Conservation (phyloP, 2,888 invertebrate species). For the Tortrix viridana region DNA sequence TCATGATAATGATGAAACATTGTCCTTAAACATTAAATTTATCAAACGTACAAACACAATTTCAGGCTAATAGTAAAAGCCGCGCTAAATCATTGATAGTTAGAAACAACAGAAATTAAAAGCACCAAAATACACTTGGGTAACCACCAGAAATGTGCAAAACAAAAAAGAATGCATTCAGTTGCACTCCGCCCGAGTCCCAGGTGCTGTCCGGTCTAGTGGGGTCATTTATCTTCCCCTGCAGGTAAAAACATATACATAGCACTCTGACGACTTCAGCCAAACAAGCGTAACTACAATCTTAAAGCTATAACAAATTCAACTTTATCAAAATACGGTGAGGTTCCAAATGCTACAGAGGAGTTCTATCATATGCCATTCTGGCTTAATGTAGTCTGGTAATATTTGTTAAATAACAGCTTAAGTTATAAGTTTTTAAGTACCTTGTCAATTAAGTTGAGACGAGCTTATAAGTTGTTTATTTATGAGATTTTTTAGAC, state of each 20-base stretch:
- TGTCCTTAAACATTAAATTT: no score
- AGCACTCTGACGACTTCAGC: neutral
- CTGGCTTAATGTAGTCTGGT: neutral
- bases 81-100: no score
- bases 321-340: no score
- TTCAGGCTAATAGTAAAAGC: no score
- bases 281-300: no score
- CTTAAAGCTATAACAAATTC: no score
- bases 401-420: neutral
- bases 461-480: neutral
- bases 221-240: constrained; percentile 40
- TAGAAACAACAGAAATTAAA: neutral
- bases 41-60: no score
- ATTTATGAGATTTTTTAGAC: no score
- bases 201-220: constrained; percentile 39
- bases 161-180: constrained; percentile 27
- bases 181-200: constrained; percentile 33
- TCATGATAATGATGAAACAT: no score
- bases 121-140: constrained; percentile 17
- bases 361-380: no score
- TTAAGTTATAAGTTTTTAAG: neutral
- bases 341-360: no score
- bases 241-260: constrained; percentile 25
- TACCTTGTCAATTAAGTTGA: neutral
- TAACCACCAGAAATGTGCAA: constrained; percentile 1